Conservation (phyloP, 2,797 vertebrate genomes). For the Coluber constrictor region DNA sequence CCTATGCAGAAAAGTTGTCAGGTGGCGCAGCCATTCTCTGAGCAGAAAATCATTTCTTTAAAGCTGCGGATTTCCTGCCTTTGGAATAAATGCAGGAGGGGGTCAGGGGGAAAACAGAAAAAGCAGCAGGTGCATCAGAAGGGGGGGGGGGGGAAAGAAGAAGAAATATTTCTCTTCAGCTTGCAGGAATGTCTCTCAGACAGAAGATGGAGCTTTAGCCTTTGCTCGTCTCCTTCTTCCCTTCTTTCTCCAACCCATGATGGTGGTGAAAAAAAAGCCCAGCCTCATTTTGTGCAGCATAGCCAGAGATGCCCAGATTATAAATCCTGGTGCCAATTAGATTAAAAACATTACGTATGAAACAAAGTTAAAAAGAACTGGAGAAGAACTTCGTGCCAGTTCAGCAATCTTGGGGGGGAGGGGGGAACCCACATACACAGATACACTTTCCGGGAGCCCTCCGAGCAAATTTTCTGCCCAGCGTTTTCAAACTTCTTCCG, state of each 20-base stretch:
- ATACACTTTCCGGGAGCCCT: background rate
- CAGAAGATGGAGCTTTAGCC: conserved; percentile 70
- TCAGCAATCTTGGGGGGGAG: background rate
- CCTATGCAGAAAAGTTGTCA: conserved; percentile 50
- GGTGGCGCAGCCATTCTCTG: background rate
- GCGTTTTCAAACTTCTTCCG: background rate
- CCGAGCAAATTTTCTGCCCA: fast-evolving
- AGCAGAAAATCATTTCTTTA: background rate
- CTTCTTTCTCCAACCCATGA: background rate
- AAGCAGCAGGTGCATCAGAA: background rate
- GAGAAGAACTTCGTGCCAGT: conserved; percentile 32
- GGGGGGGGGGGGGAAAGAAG: no score
- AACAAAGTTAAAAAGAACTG: conserved; percentile 38
- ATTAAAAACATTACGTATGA: conserved; percentile 51
- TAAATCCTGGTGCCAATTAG: conserved; percentile 59
- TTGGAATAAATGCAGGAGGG: background rate
- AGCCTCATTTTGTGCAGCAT: background rate
- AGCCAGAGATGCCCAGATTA: conserved; percentile 43
- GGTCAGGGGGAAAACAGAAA: background rate
- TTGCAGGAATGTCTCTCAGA: conserved; percentile 55
- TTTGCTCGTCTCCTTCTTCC: conserved; percentile 31
- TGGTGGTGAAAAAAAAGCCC: background rate
- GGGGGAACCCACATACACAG: no score
- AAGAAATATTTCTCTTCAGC: background rate
- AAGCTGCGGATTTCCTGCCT: background rate